These are phyloP conservation scores for Siphlonurus alternatus DNA, from an alignment of 2,888 invertebrate genomes.

Conservation along the genomic window DNA sequence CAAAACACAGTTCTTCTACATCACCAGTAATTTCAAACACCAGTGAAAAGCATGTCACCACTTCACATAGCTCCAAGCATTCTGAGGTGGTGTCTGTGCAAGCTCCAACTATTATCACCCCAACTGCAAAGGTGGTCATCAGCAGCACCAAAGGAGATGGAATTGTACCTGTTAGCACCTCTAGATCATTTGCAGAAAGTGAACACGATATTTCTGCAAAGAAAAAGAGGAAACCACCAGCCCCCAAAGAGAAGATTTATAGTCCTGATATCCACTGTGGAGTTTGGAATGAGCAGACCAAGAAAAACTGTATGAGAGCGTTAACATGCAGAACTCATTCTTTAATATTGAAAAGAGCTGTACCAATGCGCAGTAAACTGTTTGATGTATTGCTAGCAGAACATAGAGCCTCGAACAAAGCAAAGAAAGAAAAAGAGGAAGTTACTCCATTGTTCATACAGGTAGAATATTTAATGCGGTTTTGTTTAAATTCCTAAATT, in stretches of 20 bases:
- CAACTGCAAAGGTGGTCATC: background rate
- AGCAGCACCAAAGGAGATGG: background rate
- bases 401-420: conserved; percentile 28
- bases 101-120: background rate
- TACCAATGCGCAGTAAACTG: conserved; percentile 27
- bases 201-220: conserved; percentile 14
- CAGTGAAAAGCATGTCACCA: background rate
- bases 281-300: conserved; percentile 23
- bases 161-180: background rate
- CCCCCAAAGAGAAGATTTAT: conserved; percentile 18
- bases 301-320: conserved; percentile 28
- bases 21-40: background rate
- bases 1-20: background rate
- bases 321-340: conserved; percentile 34
- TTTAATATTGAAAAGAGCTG: conserved; percentile 27
- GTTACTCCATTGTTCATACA: background rate
- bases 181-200: no score
- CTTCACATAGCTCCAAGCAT: background rate
- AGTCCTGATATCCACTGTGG: conserved; percentile 33
- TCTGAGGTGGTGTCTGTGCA: background rate
- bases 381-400: conserved; percentile 32
- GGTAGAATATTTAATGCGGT: no score
- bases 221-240: conserved; percentile 15
- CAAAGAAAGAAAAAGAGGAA: background rate
- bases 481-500: no score